Conservation (phyloP, 2,888 invertebrate genomes). For the Notocelia uddmanniana region DNA sequence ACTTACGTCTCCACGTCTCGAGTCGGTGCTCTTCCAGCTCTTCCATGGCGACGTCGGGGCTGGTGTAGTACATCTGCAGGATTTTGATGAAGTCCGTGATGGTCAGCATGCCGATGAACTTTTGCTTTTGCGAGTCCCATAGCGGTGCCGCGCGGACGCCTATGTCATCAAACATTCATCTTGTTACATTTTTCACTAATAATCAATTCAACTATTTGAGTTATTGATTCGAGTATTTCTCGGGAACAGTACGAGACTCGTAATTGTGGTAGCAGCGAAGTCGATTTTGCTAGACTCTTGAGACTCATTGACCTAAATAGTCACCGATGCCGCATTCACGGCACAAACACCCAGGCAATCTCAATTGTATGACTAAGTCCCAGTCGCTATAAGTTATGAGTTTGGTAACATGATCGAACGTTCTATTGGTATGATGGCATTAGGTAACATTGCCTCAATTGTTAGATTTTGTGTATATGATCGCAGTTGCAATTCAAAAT, state of each 20-base stretch:
- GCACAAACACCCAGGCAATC: background rate
- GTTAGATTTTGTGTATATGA: background rate
- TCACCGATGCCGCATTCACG: background rate
- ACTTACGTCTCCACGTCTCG: constrained; percentile 96
- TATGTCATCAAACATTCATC: constrained; percentile 57
- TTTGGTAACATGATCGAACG: background rate
- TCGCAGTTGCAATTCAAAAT: background rate
- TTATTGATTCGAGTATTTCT: background rate
- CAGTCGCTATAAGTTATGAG: no score
- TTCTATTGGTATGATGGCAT: background rate
- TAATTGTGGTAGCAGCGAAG: background rate
- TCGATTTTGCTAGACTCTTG: background rate
- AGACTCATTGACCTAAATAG: background rate
- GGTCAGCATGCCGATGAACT: constrained; percentile 99
- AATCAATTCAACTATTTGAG: background rate
- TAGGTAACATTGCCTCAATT: background rate
- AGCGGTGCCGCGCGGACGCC: constrained; percentile 98
- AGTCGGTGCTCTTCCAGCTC: constrained; percentile 98
- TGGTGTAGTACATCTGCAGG: constrained; percentile 98
- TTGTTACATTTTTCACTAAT: no score
- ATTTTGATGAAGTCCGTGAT: constrained; percentile 99
- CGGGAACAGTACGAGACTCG: background rate
- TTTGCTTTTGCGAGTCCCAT: constrained; percentile 97
- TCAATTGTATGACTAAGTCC: background rate
- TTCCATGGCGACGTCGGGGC: constrained; percentile 96